These are phyloP conservation scores for Campaea margaritaria DNA, from an alignment of 2,888 invertebrate genomes.

Conservation along the genomic window DNA sequence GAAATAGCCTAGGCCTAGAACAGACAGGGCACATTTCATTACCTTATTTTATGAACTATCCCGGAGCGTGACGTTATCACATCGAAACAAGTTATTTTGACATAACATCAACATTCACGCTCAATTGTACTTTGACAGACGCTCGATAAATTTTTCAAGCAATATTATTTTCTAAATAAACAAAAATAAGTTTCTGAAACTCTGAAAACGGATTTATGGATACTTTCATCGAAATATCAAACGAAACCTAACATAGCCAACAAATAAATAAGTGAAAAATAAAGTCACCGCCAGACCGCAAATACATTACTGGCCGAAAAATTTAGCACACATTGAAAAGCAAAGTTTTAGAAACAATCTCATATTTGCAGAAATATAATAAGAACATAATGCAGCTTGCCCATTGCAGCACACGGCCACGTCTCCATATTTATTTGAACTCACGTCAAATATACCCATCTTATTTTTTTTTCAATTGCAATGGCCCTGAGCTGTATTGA, in stretches of 20 bases:
- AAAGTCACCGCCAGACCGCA: no score
- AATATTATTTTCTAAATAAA: constrained; percentile 3
- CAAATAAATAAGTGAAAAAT: background rate
- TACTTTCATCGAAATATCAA: background rate
- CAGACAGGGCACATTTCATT: no score
- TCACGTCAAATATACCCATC: no score
- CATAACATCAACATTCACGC: constrained; percentile 34
- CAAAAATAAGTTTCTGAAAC: background rate
- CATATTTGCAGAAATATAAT: constrained; percentile 10
- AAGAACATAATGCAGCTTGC: background rate
- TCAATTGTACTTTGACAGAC: constrained; percentile 37
- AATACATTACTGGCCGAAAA: constrained; percentile 1
- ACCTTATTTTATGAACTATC: no score
- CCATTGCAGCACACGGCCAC: no score
- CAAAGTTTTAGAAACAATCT: constrained; percentile 9
- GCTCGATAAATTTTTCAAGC: constrained; percentile 1
- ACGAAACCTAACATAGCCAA: background rate
- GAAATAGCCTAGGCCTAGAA: no score
- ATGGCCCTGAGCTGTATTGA: no score
- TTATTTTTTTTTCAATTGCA: no score
- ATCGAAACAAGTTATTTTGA: no score
- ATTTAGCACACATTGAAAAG: constrained; percentile 1
- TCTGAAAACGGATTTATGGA: background rate
- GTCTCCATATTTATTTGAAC: no score
- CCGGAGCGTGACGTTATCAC: no score